These are phyloP conservation scores for Lethrus apterus DNA, from an alignment of 1,140 invertebrate genomes.

Conservation along the genomic window DNA sequence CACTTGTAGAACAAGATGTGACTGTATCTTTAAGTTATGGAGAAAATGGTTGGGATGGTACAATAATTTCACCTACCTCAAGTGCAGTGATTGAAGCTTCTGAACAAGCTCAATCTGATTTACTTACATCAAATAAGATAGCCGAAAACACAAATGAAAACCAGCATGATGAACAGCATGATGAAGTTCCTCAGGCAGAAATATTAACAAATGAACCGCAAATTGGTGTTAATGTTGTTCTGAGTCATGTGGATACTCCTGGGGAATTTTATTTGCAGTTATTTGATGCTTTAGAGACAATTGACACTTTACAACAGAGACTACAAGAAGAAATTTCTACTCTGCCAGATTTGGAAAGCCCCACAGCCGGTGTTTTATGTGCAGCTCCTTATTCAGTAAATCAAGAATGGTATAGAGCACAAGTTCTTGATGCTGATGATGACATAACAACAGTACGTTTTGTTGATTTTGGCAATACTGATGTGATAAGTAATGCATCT, in stretches of 20 bases:
- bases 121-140: neutral
- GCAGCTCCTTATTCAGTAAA: constrained; percentile 66
- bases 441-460: constrained; percentile 68
- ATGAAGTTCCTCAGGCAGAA: constrained; percentile 14
- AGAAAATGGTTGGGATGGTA: constrained; percentile 27
- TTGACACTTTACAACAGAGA: constrained; percentile 50
- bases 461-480: constrained; percentile 77
- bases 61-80: neutral
- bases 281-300: constrained; percentile 41
- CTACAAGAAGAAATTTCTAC: constrained; percentile 48
- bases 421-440: constrained; percentile 62
- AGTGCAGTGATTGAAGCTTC: neutral
- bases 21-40: constrained; percentile 23
- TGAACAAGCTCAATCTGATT: neutral
- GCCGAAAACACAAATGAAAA: neutral
- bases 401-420: constrained; percentile 70
- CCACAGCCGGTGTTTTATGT: constrained; percentile 58
- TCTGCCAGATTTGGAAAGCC: constrained; percentile 45
- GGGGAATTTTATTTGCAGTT: constrained; percentile 60
- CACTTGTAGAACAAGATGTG: constrained; percentile 26
- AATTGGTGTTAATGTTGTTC: constrained; percentile 41
- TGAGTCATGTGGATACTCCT: constrained; percentile 58
- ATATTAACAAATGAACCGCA: constrained; percentile 17
- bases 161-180: neutral
- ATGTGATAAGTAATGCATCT: constrained; percentile 51